Evolutionary conservation across 2,113 vertebrate genomes (phyloP), one percentile per base, ranked within the genome.

Genomic region (Tenebrosternarchus preto): DNA sequence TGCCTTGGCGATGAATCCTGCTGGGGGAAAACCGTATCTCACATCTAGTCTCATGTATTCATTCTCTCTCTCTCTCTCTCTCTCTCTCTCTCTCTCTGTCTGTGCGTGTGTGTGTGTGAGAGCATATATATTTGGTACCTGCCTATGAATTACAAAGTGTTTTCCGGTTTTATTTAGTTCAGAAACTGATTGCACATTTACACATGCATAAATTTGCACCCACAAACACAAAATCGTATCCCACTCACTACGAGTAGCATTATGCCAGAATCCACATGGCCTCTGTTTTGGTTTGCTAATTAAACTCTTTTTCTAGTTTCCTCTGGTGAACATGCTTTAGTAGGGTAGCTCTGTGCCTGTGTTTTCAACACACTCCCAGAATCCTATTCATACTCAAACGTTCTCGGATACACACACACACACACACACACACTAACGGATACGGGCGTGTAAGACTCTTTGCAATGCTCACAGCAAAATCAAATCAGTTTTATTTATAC

Each of bases 231-330:
- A 29, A 74, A 33, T 50, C 64, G 24, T 77, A 24, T 76, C 56
- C 66, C 73, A 59, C 53, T 56, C 17, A 50, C 11, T 78, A 64
- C 56, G 46, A 76, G 71, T 59, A 43, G 56, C 68, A 60, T n/a
- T 57, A 60, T 72, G 68, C 55, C 69, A 78, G 68, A 75, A 29
- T 46, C 63, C 56, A 66, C 61, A n/a, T 25, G 57, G 73, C 16
- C 80, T 73, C 24, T 31, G 55, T 80, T 81, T 78, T 73, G 50
- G 55, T 80, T 82, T 80, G 82, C 59, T 70, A 83, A 85, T 78
- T 83, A 78, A 57, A 11, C 64, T 64, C 55, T 46, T 75, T 60
- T 79, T 64, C 31, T 63, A 68, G 80, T 61, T 50, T 61, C 72
- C 29, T 39, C 36, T 6, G 70, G 74, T 71, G 81, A 60, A 75